Percentiles rank a stretch among this genome's conserved stretches.
These are phyloP conservation scores for Sprattus sprattus DNA, from an alignment of 2,113 vertebrate species.

Conservation along the genomic window DNA sequence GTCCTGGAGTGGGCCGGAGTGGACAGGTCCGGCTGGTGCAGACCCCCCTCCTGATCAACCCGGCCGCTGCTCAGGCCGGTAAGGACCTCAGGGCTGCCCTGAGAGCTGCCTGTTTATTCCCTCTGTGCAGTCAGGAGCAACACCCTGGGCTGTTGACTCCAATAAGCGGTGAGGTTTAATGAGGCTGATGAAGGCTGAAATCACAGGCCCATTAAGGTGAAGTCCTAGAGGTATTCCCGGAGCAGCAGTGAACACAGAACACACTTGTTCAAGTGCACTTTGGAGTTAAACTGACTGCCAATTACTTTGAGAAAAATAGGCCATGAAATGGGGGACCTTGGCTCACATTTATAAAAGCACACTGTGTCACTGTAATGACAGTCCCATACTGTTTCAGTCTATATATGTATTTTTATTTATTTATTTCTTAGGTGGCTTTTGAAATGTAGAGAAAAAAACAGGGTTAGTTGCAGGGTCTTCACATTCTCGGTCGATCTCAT, in stretches of 20 bases:
- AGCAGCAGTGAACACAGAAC: not conserved
- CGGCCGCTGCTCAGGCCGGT: conserved; percentile 94
- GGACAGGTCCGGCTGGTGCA: conserved; percentile 91
- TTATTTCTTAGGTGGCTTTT: too few relatives aligned
- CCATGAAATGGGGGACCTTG: not conserved
- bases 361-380: not conserved
- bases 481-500: not conserved
- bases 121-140: not conserved
- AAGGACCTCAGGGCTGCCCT: conserved; percentile 29
- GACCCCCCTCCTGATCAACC: conserved; percentile 90
- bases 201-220: not conserved
- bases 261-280: not conserved
- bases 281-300: not conserved
- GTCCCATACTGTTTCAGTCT: not conserved
- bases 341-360: not conserved
- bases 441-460: too few relatives aligned
- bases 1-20: conserved; percentile 87
- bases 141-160: not conserved
- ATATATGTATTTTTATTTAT: not conserved
- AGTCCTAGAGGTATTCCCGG: not conserved
- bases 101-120: not conserved
- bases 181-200: not conserved
- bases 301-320: not conserved
- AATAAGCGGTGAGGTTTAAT: not conserved
- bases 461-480: too few relatives aligned